Conservation (phyloP, 2,113 vertebrate species). For the Cichladusa arquata region DNA sequence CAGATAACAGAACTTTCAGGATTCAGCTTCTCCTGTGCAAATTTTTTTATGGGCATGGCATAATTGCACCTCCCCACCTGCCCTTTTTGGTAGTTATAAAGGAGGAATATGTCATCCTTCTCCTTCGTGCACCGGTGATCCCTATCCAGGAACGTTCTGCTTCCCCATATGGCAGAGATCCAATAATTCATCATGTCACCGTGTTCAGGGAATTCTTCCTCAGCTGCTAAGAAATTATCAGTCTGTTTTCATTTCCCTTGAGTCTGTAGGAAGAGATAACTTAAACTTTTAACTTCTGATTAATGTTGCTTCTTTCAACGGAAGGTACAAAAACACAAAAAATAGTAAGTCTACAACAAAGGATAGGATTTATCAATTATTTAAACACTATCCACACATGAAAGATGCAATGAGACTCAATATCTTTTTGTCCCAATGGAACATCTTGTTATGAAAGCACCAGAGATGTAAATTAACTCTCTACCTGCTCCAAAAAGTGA, state of each 20-base stretch:
- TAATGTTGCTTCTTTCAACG: background rate
- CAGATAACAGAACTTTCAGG: background rate
- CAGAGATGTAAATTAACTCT: background rate
- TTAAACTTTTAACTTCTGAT: constrained; percentile 32
- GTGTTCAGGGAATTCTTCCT: background rate
- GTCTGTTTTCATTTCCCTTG: constrained; percentile 24
- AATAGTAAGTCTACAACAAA: background rate
- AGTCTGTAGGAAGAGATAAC: background rate
- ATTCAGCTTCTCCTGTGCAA: background rate
- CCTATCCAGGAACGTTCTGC: background rate
- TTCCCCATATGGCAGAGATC: background rate
- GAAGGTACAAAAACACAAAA: background rate
- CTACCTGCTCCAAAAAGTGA: background rate
- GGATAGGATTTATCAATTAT: background rate
- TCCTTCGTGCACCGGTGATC: background rate
- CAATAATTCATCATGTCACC: background rate
- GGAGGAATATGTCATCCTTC: background rate
- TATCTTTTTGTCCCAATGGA: background rate
- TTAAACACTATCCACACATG: background rate
- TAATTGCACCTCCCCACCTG: background rate
- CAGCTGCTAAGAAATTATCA: constrained; percentile 8
- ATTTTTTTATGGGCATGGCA: background rate
- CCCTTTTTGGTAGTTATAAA: background rate
- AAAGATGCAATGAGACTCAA: constrained; percentile 4
- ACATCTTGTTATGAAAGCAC: background rate